Percentiles rank a stretch among this genome's conserved stretches.
Evolutionary conservation across 2,888 invertebrate genomes (phyloP).

Genomic region (Bombylius discolor): DNA sequence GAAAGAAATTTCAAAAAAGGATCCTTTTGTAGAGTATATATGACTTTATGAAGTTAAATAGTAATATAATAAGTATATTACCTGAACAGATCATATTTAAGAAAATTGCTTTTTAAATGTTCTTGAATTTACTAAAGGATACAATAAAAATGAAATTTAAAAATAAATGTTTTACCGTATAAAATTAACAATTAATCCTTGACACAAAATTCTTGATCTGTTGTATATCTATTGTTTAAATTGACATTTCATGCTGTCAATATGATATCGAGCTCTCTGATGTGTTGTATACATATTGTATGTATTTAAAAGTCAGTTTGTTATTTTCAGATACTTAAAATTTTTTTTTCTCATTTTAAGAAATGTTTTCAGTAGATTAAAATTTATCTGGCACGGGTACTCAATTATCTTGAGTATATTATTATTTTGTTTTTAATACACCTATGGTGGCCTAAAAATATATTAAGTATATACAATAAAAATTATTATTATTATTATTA

Average conservation of each 20-base stretch:
- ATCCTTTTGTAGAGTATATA: too few species aligned
- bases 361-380: background rate
- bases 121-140: background rate
- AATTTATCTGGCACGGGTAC: background rate
- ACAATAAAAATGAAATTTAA: background rate
- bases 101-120: background rate
- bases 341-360: too few species aligned
- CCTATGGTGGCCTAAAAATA: background rate
- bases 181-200: background rate
- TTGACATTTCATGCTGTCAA: background rate
- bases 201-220: background rate
- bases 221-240: background rate
- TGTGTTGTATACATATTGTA: too few species aligned
- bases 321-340: too few species aligned
- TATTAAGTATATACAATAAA: background rate
- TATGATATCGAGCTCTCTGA: too few species aligned
- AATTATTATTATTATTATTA: too few species aligned
- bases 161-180: background rate
- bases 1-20: too few species aligned
- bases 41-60: background rate
- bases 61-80: background rate
- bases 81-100: background rate
- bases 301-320: too few species aligned
- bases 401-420: background rate
- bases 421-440: background rate